A percentile compares a stretch with the other conserved stretches of the same genome.
phyloP scores from a whole-genome alignment of 2,113 vertebrate species.

The Fulmarus glacialis region DNA sequence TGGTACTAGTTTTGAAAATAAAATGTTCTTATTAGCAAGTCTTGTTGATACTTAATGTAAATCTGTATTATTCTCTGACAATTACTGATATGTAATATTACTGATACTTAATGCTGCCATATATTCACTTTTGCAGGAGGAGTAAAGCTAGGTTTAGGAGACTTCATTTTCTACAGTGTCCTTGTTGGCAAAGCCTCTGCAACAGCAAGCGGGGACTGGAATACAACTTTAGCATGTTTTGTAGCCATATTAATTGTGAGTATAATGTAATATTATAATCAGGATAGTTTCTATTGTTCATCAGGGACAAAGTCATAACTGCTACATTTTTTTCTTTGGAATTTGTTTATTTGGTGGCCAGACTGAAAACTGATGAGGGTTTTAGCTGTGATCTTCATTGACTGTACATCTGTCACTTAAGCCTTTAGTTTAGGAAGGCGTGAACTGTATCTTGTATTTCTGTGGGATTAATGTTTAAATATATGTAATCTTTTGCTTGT shows the following conservation, averaged over 20 bases:
- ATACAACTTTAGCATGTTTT: constrained; percentile 97
- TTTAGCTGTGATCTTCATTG: not conserved
- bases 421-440: not conserved
- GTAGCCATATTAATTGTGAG: constrained; percentile 98
- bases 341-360: not conserved
- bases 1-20: not conserved
- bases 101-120: not conserved
- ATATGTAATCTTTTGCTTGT: not conserved
- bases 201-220: constrained; percentile 98
- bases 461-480: not conserved
- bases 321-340: not conserved
- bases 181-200: constrained; percentile 98
- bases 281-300: not conserved
- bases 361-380: not conserved
- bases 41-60: not conserved
- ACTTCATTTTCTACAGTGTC: constrained; percentile 99
- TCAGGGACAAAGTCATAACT: not conserved
- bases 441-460: not conserved
- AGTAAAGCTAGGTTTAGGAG: constrained; percentile 95
- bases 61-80: not conserved
- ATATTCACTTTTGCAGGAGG: constrained; percentile 82
- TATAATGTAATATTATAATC: constrained; percentile 9
- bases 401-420: not conserved
- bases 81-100: not conserved
- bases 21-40: not conserved